Conservation (phyloP, 2,113 vertebrate species). For the Ellobius talpinus region DNA sequence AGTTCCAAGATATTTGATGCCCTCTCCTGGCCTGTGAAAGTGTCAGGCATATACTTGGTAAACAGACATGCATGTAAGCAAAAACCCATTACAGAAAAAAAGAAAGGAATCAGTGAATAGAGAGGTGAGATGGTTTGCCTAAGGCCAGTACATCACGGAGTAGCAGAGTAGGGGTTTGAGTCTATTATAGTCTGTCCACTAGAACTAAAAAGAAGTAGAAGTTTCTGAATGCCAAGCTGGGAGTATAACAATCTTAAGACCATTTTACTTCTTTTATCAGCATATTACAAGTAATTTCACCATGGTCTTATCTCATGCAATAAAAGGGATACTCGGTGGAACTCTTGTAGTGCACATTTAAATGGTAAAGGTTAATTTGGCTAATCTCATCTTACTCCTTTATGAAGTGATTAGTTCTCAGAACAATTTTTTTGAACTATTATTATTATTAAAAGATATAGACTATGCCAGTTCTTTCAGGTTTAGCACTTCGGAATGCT, state of each 20-base stretch:
- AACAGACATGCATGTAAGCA: neutral
- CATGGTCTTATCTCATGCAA: constrained; percentile 49
- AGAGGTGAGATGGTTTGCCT: constrained; percentile 24
- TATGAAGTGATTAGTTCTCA: constrained; percentile 55
- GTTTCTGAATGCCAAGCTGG: constrained; percentile 62
- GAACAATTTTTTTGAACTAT: constrained; percentile 13
- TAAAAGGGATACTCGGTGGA: constrained; percentile 51
- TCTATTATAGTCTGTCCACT: neutral
- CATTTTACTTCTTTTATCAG: constrained; percentile 69
- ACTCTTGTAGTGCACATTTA: constrained; percentile 38
- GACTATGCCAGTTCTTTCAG: constrained; percentile 34
- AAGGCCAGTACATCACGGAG: neutral
- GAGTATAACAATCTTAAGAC: constrained; percentile 56
- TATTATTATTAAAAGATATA: constrained; percentile 46
- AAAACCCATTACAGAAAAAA: neutral
- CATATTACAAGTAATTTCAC: constrained; percentile 65
- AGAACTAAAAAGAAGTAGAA: neutral
- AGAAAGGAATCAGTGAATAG: neutral
- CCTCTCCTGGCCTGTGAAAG: neutral
- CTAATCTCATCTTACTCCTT: constrained; percentile 67
- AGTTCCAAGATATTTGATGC: neutral
- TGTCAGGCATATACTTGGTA: too few species aligned
- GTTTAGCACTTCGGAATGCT: constrained; percentile 6
- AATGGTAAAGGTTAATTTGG: constrained; percentile 73
- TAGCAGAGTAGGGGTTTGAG: constrained; percentile 31